Base-by-base conservation (phyloP, 2,888 invertebrate species). In the Nipponacmea schrenckii region DNA sequence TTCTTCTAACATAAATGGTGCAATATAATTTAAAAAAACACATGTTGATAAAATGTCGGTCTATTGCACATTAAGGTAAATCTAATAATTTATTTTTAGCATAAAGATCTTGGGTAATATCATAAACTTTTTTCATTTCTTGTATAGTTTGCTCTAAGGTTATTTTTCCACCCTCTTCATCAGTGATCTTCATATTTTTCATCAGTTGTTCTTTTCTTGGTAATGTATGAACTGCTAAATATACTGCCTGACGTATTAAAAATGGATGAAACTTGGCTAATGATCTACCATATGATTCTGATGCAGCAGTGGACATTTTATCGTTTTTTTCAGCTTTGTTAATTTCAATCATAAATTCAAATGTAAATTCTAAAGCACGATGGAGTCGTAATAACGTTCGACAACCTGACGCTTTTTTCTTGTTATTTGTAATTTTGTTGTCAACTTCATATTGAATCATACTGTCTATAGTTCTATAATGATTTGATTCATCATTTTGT, bases 351-450 rank as follows among this genome's bases (percentile, higher is more conserved):
- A 98, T 90, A 88, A 98, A 97, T 77, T 93, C 91, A 76, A 94
- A 92, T 74, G 97, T 94, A 89, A 98, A 98, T 89, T 96, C 96
- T 85, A 97, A 91, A 12, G 97, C 97, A 87, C 97, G 91, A 88
- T 97, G 97, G 69, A 98, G 91, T 80, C 97, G 91, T 27, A 98
- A 90, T 84, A 97, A 91, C 2, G 97, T 97, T 74, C 97, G 91
- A 73, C 94, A 93, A 2, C 96, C 97, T 0, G 96, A 96, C 1
- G 93, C 92, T 62, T 80, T 83, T 62, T 78, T 68, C 68, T 83
- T 84, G 31, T 74, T 93, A 14, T 92, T 90, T 2, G 94, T 90
- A 65, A 94, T 90, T 17, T 92, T 92, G 0, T 92, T 91, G 10
- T 93, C 92, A 81, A 92, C 93, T 89, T 97, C 97, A 89, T 94